phyloP scores from a whole-genome alignment of 1,140 invertebrate genomes.

The Hycleus phaleratus region DNA sequence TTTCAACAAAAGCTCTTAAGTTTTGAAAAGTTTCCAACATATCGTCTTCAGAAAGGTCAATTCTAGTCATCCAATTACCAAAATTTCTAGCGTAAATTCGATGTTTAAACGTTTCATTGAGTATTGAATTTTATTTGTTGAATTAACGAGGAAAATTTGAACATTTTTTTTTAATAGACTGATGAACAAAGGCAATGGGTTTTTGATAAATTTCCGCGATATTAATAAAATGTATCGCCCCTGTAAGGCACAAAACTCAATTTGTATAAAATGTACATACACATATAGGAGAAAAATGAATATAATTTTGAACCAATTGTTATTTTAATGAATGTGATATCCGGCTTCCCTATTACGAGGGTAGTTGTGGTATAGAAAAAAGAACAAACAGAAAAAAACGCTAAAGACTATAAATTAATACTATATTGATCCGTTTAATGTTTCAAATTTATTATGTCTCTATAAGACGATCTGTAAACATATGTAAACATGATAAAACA shows the following conservation, averaged over 20 bases:
- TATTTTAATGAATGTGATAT: constrained; percentile 21
- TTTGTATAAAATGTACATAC: constrained; percentile 13
- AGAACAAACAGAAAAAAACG: background rate
- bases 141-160: too few species aligned
- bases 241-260: too few species aligned
- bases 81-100: constrained; percentile 6
- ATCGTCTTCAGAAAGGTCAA: background rate
- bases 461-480: constrained; percentile 17
- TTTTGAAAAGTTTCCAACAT: too few species aligned
- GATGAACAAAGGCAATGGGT: constrained; percentile 3
- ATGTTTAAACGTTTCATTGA: constrained; percentile 7
- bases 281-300: constrained; percentile 3
- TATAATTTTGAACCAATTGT: constrained; percentile 5
- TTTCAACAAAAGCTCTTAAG: too few species aligned
- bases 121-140: background rate
- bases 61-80: constrained; percentile 12
- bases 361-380: constrained; percentile 7
- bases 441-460: constrained; percentile 23
- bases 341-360: background rate
- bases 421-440: constrained; percentile 18
- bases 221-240: too few species aligned
- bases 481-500: constrained; percentile 18
- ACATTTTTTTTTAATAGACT: background rate
- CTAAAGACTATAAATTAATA: constrained; percentile 2
- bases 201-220: background rate